Percentiles rank a stretch among this genome's conserved stretches.
These are phyloP conservation scores for Drosophila tristis DNA, from an alignment of 1,140 invertebrate genomes.

Conservation along the genomic window DNA sequence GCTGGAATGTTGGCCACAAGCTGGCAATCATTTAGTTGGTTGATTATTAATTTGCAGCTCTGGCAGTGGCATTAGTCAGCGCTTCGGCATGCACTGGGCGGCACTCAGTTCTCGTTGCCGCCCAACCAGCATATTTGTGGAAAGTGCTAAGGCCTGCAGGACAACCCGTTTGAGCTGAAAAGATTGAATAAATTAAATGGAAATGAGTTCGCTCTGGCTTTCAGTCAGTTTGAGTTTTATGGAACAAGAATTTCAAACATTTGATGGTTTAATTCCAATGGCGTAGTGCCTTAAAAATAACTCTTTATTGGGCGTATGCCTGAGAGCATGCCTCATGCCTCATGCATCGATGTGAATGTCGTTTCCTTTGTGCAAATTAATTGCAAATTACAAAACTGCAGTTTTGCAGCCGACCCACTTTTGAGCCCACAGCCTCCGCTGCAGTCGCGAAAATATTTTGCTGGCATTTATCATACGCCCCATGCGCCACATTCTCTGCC, in stretches of 20 bases:
- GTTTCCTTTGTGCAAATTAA: constrained; percentile 51
- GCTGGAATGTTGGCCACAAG: constrained; percentile 70
- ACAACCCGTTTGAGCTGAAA: neutral
- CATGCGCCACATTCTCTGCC: constrained; percentile 14
- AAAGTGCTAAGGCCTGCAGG: neutral
- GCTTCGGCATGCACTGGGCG: constrained; percentile 8
- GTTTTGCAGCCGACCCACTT: constrained; percentile 60
- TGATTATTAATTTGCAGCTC: constrained; percentile 53
- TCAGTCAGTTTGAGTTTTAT: too few species aligned
- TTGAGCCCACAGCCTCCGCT: constrained; percentile 5
- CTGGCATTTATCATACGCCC: constrained; percentile 75
- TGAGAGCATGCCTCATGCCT: too few species aligned
- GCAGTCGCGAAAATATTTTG: constrained; percentile 52
- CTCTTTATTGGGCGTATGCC: neutral
- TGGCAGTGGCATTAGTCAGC: constrained; percentile 46
- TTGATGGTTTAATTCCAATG: constrained; percentile 11
- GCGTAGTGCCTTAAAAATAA: constrained; percentile 13
- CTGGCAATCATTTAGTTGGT: constrained; percentile 58
- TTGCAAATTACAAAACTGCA: constrained; percentile 76
- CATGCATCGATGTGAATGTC: constrained; percentile 12
- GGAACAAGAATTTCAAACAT: neutral
- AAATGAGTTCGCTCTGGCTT: constrained; percentile 13
- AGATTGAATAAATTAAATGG: constrained; percentile 25
- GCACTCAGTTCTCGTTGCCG: constrained; percentile 14
- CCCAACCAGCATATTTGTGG: constrained; percentile 4